Conservation (phyloP, 2,797 vertebrate species). For the Enteromius thamalakanensis region DNA sequence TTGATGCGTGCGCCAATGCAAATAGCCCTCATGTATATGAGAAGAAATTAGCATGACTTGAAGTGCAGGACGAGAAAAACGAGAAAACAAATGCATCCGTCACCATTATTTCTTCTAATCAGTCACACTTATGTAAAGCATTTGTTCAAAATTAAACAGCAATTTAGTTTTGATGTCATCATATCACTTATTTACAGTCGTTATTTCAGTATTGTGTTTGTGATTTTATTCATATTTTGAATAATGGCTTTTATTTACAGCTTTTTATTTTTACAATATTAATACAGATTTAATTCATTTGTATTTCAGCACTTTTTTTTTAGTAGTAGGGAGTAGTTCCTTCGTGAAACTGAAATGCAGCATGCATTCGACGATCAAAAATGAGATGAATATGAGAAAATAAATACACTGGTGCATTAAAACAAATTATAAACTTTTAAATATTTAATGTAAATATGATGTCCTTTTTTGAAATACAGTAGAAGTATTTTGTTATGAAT, state of each 20-base stretch:
- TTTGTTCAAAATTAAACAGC: not conserved
- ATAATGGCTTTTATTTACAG: not conserved
- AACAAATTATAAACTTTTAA: not conserved
- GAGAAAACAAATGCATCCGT: not conserved
- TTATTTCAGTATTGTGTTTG: not conserved
- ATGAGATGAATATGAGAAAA: not conserved
- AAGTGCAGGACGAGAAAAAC: not conserved
- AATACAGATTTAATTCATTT: not conserved
- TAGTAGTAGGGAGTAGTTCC: not conserved
- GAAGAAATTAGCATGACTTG: constrained; percentile 31
- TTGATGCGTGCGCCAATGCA: constrained; percentile 40
- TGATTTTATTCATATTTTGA: not conserved
- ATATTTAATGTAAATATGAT: not conserved
- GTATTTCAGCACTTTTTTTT: not conserved
- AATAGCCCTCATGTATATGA: constrained; percentile 39
- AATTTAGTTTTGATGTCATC: not conserved
- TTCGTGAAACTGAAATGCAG: not conserved
- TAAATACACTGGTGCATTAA: not conserved
- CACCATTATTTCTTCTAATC: not conserved
- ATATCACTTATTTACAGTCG: not conserved
- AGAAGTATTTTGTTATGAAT: not conserved
- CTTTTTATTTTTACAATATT: not conserved
- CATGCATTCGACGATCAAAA: not conserved
- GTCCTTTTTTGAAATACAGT: not conserved
- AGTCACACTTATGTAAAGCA: not conserved